Evolutionary conservation across 1,140 invertebrate genomes (phyloP).

Genomic region (Drosophila triauraria): DNA sequence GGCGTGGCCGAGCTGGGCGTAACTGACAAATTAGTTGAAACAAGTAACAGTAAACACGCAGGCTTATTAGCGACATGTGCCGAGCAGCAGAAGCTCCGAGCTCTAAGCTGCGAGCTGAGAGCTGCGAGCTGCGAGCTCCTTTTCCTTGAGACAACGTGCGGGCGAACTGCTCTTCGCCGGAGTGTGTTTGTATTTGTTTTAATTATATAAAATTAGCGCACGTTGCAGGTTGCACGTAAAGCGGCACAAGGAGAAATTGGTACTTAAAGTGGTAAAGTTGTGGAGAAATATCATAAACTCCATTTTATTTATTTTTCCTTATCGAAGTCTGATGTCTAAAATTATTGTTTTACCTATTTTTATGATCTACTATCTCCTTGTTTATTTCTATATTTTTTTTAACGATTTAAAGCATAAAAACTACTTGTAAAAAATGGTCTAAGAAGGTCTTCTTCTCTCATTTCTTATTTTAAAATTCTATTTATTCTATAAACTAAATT

Average conservation of each 20-base stretch:
- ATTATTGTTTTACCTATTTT: background rate
- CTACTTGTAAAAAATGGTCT: background rate
- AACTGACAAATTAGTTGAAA: slow-evolving; percentile 81
- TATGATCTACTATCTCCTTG: rapidly evolving
- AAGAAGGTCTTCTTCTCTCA: no score
- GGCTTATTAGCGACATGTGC: slow-evolving; percentile 83
- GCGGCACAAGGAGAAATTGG: slow-evolving; percentile 8
- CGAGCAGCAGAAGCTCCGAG: slow-evolving; percentile 33
- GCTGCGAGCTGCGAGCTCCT: slow-evolving; percentile 21
- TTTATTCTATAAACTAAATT: background rate
- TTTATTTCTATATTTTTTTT: background rate
- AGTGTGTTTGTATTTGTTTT: slow-evolving; percentile 77
- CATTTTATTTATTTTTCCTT: background rate
- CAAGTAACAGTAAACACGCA: slow-evolving; percentile 80
- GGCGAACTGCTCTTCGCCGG: slow-evolving; percentile 28
- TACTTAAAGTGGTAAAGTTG: no score
- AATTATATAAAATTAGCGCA: slow-evolving; percentile 83
- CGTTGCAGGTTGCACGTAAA: slow-evolving; percentile 77
- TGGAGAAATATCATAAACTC: background rate
- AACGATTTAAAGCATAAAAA: background rate
- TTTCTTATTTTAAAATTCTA: no score
- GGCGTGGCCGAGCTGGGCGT: slow-evolving; percentile 56
- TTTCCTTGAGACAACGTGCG: slow-evolving; percentile 62
- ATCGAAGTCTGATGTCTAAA: background rate
- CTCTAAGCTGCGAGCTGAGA: slow-evolving; percentile 11